These are phyloP conservation scores for Catocala sponsa DNA, from an alignment of 2,888 invertebrate genomes.

Conservation along the genomic window DNA sequence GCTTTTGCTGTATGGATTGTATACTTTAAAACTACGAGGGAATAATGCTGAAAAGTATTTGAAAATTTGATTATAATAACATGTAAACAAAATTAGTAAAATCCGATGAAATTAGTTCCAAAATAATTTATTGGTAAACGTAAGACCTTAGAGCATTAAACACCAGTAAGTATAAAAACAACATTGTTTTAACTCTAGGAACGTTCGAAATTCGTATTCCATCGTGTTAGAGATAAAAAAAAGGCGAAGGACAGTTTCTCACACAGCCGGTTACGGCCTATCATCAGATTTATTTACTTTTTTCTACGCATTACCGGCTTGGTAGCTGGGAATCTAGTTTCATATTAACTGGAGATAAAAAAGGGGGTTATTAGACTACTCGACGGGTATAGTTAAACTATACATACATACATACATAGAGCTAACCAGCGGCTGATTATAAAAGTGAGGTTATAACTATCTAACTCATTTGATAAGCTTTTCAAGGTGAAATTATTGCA, in stretches of 20 bases:
- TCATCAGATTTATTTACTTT: constrained; percentile 27
- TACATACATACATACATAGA: neutral
- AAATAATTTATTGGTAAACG: too few relatives aligned
- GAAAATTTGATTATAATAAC: too few relatives aligned
- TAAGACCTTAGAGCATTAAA: too few relatives aligned
- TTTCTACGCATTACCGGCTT: constrained; percentile 19
- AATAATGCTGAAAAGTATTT: too few relatives aligned
- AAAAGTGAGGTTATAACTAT: constrained; percentile 4
- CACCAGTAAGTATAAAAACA: too few relatives aligned
- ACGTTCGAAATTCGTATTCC: neutral
- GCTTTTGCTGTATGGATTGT: too few relatives aligned
- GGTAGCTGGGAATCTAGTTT: constrained; percentile 10
- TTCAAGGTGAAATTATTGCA: neutral
- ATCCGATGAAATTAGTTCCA: too few relatives aligned
- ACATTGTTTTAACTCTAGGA: too few relatives aligned
- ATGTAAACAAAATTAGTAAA: too few relatives aligned
- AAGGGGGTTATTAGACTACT: constrained; percentile 16
- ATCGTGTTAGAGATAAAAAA: constrained; percentile 1
- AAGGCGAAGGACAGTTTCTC: constrained; percentile 8
- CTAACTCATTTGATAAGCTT: neutral
- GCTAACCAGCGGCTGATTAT: neutral
- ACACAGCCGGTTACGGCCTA: constrained; percentile 15
- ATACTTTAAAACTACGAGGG: too few relatives aligned
- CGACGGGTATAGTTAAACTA: neutral
- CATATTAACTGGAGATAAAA: constrained; percentile 14